Base-by-base conservation (phyloP, 2,888 invertebrate species). In the Epinotia demarniana region DNA sequence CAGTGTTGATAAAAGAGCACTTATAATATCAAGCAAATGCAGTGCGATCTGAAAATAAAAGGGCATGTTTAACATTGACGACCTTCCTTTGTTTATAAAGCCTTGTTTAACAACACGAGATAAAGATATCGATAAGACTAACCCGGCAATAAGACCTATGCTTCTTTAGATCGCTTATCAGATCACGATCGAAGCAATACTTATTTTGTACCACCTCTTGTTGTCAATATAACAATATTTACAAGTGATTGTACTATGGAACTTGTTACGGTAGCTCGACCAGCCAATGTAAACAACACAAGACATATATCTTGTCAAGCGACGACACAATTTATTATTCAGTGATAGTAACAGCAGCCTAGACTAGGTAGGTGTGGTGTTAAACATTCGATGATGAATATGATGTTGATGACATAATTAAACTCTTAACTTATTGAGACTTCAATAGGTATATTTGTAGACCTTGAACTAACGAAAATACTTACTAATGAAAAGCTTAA, bases 21-120 rank as follows among this genome's bases (percentile, higher is more conserved):
- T 68, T 46, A 13, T 73, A 68, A 73, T 66, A 57, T 66, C 58
- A 72, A 60, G 33, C 18, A 49, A 27, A 57, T 60, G 12, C 18
- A 55, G 46, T 16, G 49, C 6, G 39, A 61, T 55, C 43, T 43
- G n/a, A 68, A 66, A 61, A 23, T 33, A 19, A 75, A 75, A 75
- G 67, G 67, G 61, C 61, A 67, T 23, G 46, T 27, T 19, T 27
- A 33, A 18, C 46, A 19, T 62, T 46, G 19, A 27, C 60, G 71
- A 67, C 75, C 67, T 72, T 75, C 69, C 57, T 72, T 75, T 72
- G 71, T 72, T 71, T 75, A 66, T 66, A 27, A 66, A 57, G 12
- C 53, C 43, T 3, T 46, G 58, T 46, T 46, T n/a, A 58, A 58
- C 16, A 19, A 16, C 46, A 23, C 18, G 13, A 13, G 57, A 68